Evolutionary conservation across 2,797 vertebrate genomes (phyloP).

Genomic region (Gymnoscopelus microlampas): DNA sequence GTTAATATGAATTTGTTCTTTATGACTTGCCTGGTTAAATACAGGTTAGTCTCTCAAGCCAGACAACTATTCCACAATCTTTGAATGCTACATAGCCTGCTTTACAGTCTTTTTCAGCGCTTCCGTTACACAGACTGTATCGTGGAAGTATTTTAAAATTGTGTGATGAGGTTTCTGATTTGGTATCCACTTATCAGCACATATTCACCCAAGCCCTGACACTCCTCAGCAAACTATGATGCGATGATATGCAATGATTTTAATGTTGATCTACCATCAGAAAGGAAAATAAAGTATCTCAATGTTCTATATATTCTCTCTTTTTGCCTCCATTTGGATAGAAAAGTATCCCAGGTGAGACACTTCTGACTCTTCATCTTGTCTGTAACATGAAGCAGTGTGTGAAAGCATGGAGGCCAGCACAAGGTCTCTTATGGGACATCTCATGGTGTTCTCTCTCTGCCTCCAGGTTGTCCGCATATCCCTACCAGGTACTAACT

Average conservation of each 20-base stretch:
- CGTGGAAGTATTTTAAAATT: no score
- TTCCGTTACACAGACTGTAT: no score
- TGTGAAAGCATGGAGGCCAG: neutral
- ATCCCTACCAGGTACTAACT: slow-evolving; percentile 64
- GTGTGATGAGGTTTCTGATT: neutral
- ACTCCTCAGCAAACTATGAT: slow-evolving; percentile 11
- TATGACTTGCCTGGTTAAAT: no score
- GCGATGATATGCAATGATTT: neutral
- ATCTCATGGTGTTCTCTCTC: neutral
- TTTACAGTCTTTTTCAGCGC: no score
- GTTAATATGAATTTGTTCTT: no score
- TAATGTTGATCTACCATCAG: neutral
- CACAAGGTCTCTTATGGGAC: neutral
- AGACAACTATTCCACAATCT: no score
- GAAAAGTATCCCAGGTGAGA: slow-evolving; percentile 63
- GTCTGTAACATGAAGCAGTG: slow-evolving; percentile 24
- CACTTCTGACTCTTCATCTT: slow-evolving; percentile 7
- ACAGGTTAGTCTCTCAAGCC: no score
- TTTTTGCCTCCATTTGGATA: slow-evolving; percentile 60
- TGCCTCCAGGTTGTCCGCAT: slow-evolving; percentile 78
- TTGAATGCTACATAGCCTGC: no score
- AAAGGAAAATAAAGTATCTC: neutral
- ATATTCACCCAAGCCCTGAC: neutral
- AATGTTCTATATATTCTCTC: slow-evolving; percentile 34
- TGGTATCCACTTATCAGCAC: neutral